Evolutionary conservation across 1,140 invertebrate species (phyloP), one percentile per base, ranked within the genome.

Genomic region (Zaprionus capensis): DNA sequence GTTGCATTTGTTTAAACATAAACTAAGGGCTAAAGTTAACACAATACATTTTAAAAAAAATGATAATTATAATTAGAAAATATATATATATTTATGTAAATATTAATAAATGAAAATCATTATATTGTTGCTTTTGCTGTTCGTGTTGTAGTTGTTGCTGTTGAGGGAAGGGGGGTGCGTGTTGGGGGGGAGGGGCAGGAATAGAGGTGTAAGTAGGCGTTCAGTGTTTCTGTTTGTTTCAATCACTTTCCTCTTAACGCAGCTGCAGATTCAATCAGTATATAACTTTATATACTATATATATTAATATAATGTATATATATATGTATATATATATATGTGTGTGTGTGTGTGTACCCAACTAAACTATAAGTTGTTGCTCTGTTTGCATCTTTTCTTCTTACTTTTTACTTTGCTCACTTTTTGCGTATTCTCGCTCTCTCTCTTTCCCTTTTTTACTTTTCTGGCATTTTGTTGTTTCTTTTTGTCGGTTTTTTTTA

Each of bases 11-110:
- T 66, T 77, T 73, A 73, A 67, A 67, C 63, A 73, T 73, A 77
- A 77, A 77, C 64, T 77, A 77, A 68, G 56, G 36, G 64, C 75
- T 77, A 77, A 77, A 77, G 63, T 77, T 77, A 77, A 77, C 75
- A 77, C 75, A 73, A 72, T 76, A 76, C 74, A 76, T 76, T 76
- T 76, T 57, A 76, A 77, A 77, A 77, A 73, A 77, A 76, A 76
- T 76, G 68, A 71, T 76, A 71, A 76, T 76, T 67, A 73, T 77
- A 67, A 74, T 68, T 62, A 77, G 72, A 67, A 64, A 73, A 73
- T 72, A 58, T 73, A 73, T 59, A 24, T 69, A 56, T 46, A 72
- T 58, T 61, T 77, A 65, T 73, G 46, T 77, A 64, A 71, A 76
- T 73, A 77, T 67, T 72, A 73, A 78, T 66, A 71, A 71, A 64